Evolutionary conservation across 2,113 vertebrate species (phyloP), one percentile per base, ranked within the genome.

Genomic region (Cinclus cinclus): DNA sequence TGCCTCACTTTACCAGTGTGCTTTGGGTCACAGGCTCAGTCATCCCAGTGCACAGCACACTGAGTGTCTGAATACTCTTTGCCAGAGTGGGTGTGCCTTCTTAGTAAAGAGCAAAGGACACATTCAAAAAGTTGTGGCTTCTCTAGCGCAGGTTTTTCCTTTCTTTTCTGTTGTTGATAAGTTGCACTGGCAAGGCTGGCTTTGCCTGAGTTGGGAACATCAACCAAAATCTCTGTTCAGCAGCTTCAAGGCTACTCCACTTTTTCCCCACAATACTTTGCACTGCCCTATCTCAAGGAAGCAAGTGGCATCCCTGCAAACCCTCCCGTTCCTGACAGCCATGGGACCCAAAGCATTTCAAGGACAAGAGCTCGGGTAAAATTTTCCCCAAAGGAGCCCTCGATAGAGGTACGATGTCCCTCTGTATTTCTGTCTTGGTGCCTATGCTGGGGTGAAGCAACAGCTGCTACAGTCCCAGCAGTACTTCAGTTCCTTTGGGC

Each of bases 391-490:
- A 30, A 64, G 11, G 7, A 80, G 35, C 37, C 13, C 47, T 55
- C 47, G 17, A 3, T 2, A 58, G 53, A 47, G 18, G 33, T 37
- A 8, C 0, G 0, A 49, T 7, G 6, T 56, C 20, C 28, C 37
- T 83, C 42, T 83, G 13, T 31, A 55, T 28, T 14, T 82, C 37
- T 64, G 30, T 14, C 59, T 33, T 20, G n/a, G 13, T 44, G 46
- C 8, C 49, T 64, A 1, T 55, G 60, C 31, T 41, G 33, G 31
- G 7, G 7, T 53, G 17, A 10, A 15, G 9, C n/a, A 83, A 23
- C 3, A 77, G 46, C 35, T 78, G 42, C 70, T 82, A 28, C 23
- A 70, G 49, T 55, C 35, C 21, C 49, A 81, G 42, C 53, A 80
- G 47, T 63, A 35, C 8, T 21, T 53, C 53, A 73, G 35, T 20